Conservation (phyloP, 1,140 invertebrate species). For the Pissodes strobi region DNA sequence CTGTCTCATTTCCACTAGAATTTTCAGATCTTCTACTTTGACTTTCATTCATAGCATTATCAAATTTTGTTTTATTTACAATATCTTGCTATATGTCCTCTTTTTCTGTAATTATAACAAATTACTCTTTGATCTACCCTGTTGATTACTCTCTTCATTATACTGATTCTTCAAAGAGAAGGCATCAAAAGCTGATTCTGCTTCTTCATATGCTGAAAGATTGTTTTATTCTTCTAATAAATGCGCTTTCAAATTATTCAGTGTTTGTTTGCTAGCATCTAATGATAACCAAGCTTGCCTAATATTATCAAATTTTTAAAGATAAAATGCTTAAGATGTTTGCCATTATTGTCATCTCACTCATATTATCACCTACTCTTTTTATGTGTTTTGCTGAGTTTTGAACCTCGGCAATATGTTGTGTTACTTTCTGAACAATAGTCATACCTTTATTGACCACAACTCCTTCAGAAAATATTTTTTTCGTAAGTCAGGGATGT, state of each 20-base stretch:
- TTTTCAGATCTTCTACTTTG: neutral
- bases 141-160: slow-evolving; percentile 11
- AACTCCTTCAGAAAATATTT: too few species aligned
- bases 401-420: slow-evolving; percentile 54
- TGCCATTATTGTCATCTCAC: slow-evolving; percentile 52
- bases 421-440: too few species aligned
- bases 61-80: slow-evolving; percentile 19
- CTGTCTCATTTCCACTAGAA: neutral
- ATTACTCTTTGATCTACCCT: slow-evolving; percentile 9
- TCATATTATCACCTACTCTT: slow-evolving; percentile 49
- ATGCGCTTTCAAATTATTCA: slow-evolving; percentile 52
- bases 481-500: too few species aligned
- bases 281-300: slow-evolving; percentile 54
- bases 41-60: too few species aligned
- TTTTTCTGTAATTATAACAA: slow-evolving; percentile 46
- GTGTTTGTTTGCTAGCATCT: slow-evolving; percentile 50
- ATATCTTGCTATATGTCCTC: slow-evolving; percentile 43
- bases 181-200: too few species aligned
- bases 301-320: slow-evolving; percentile 47
- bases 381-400: slow-evolving; percentile 50
- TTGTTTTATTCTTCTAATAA: too few species aligned
- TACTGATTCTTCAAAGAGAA: slow-evolving; percentile 47
- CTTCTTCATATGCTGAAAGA: too few species aligned
- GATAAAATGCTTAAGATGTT: slow-evolving; percentile 48
- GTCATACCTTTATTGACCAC: too few species aligned